Evolutionary conservation across 2,888 invertebrate genomes (phyloP).

Genomic region (Exocentrus adspersus): DNA sequence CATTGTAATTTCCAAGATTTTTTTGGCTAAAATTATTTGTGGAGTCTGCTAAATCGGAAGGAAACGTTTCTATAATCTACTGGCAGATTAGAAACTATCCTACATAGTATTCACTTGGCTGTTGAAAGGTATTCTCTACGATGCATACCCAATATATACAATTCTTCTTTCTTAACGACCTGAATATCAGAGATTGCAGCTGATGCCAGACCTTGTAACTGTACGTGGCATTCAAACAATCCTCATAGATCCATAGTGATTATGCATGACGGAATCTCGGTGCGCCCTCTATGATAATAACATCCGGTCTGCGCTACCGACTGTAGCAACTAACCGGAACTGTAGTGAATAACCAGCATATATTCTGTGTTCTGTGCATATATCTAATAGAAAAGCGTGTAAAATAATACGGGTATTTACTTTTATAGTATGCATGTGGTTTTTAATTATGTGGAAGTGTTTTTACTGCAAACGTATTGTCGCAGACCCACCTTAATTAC

Average conservation of each 20-base stretch:
- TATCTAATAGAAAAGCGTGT: slow-evolving; percentile 6
- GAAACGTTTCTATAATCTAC: too few species aligned
- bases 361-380: slow-evolving; percentile 15
- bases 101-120: too few species aligned
- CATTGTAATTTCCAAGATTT: too few species aligned
- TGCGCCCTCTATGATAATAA: slow-evolving; percentile 19
- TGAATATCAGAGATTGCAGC: slow-evolving; percentile 14
- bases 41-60: too few species aligned
- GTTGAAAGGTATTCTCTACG: too few species aligned
- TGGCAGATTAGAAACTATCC: too few species aligned
- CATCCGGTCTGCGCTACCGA: slow-evolving; percentile 15
- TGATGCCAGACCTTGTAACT: slow-evolving; percentile 9
- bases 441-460: not conserved
- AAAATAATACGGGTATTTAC: slow-evolving; percentile 8
- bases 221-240: slow-evolving; percentile 14
- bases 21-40: too few species aligned
- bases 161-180: slow-evolving; percentile 4
- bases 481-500: too few species aligned
- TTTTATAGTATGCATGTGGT: not conserved
- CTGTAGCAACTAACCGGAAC: slow-evolving; percentile 23
- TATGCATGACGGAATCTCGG: slow-evolving; percentile 23
- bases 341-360: slow-evolving; percentile 9
- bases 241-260: slow-evolving; percentile 18
- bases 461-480: too few species aligned
- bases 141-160: not conserved